A percentile compares a stretch with the other conserved stretches of the same genome.
Conservation (phyloP, 2,797 vertebrate species). For the Arrhamphus sclerolepis region DNA sequence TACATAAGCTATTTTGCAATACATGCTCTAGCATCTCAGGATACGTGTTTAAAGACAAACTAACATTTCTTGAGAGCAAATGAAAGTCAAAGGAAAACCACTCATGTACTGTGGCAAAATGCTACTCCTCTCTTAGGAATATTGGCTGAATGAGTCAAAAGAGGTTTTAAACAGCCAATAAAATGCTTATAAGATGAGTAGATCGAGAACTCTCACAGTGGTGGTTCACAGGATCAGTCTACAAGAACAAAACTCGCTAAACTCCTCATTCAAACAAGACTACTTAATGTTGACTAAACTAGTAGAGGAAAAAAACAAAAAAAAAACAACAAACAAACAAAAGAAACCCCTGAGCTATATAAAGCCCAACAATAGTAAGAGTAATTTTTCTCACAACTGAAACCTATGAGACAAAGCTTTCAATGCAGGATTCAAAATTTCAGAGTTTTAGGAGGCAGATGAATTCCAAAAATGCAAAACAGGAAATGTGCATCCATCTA, state of each 20-base stretch:
- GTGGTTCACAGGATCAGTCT: neutral
- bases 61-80: slow-evolving; percentile 1
- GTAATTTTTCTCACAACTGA: neutral
- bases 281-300: too few species aligned
- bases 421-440: too few species aligned
- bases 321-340: too few species aligned
- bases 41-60: slow-evolving; percentile 21
- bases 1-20: slow-evolving; percentile 27
- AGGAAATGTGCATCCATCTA: neutral
- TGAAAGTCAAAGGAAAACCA: neutral
- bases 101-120: slow-evolving; percentile 6
- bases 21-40: slow-evolving; percentile 11
- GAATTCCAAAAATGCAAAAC: neutral
- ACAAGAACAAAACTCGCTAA: neutral
- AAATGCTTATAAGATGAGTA: too few species aligned
- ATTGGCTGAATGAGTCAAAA: slow-evolving; percentile 1
- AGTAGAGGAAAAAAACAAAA: too few species aligned
- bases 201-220: neutral
- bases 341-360: too few species aligned
- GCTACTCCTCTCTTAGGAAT: slow-evolving; percentile 40
- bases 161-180: neutral
- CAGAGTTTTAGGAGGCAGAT: neutral
- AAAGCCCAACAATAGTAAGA: too few species aligned
- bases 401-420: too few species aligned
- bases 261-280: too few species aligned